These are phyloP conservation scores for Palythoa grandiflora DNA, from an alignment of 92 coral and sea anemone species.

Conservation along the genomic window DNA sequence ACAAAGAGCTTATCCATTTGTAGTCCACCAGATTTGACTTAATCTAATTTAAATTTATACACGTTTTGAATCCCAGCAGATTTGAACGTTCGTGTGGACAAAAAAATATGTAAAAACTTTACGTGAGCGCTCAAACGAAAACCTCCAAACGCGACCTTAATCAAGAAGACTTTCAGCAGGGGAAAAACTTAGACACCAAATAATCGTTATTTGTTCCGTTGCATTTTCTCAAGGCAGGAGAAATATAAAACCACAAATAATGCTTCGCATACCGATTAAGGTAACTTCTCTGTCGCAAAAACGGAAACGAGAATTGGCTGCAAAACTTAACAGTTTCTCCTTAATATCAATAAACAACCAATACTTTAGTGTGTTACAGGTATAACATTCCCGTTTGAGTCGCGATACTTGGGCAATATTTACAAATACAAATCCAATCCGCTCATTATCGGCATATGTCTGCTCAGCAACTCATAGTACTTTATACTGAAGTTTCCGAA, in stretches of 20 bases:
- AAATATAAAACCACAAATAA: slow-evolving; percentile 8
- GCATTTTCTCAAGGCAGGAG: not conserved
- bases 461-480: slow-evolving; percentile 11
- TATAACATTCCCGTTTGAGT: slow-evolving; percentile 26
- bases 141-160: not conserved
- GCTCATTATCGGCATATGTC: slow-evolving; percentile 45
- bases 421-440: slow-evolving; percentile 44
- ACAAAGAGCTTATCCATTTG: not conserved
- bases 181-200: not conserved
- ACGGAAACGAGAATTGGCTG: not conserved
- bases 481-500: slow-evolving; percentile 96
- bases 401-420: slow-evolving; percentile 36
- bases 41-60: slow-evolving; percentile 49
- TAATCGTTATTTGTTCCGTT: slow-evolving; percentile 16
- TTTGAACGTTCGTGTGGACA: not conserved
- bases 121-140: not conserved
- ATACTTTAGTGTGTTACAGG: slow-evolving; percentile 8
- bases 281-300: not conserved
- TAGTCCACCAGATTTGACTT: slow-evolving; percentile 16
- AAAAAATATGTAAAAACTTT: not conserved
- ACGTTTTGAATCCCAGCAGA: not conserved
- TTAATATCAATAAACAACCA: slow-evolving; percentile 1
- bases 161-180: not conserved
- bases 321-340: not conserved
- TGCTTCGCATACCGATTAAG: slow-evolving; percentile 8